Percentiles rank a stretch among this genome's conserved stretches.
Conservation (phyloP, 2,888 invertebrate species). For the Octodonta nipae region DNA sequence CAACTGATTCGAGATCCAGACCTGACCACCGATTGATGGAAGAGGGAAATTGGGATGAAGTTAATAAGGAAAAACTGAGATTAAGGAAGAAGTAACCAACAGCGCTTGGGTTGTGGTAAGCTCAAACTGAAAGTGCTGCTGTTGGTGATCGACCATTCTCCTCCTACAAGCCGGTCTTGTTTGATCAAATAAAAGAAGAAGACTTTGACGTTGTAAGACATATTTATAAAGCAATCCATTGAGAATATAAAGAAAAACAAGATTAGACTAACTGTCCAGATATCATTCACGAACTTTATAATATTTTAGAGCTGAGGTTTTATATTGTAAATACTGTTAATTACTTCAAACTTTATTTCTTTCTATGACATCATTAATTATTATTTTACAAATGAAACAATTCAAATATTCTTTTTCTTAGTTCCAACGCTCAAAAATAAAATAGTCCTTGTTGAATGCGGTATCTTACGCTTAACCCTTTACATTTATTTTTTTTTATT, state of each 20-base stretch:
- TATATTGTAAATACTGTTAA: too few species aligned
- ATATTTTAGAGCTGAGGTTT: not conserved
- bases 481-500: too few species aligned
- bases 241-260: constrained; percentile 75
- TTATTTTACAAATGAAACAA: too few species aligned
- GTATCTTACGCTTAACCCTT: too few species aligned
- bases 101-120: constrained; percentile 63
- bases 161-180: constrained; percentile 77
- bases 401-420: too few species aligned
- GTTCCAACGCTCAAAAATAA: too few species aligned
- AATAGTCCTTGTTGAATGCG: too few species aligned
- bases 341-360: too few species aligned
- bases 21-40: constrained; percentile 99
- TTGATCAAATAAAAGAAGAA: constrained; percentile 66
- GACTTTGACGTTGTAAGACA: constrained; percentile 66
- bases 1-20: constrained; percentile 74
- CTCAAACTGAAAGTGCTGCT: constrained; percentile 60
- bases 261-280: constrained; percentile 88
- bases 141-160: constrained; percentile 51
- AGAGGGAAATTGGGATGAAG: constrained; percentile 80
- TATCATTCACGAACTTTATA: constrained; percentile 57
- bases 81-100: constrained; percentile 93
- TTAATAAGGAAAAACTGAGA: constrained; percentile 69
- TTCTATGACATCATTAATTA: too few species aligned
- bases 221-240: constrained; percentile 78